A percentile compares a stretch with the other conserved stretches of the same genome.
Evolutionary conservation across 2,113 vertebrate genomes (phyloP).

Genomic region (Lophura nycthemera): DNA sequence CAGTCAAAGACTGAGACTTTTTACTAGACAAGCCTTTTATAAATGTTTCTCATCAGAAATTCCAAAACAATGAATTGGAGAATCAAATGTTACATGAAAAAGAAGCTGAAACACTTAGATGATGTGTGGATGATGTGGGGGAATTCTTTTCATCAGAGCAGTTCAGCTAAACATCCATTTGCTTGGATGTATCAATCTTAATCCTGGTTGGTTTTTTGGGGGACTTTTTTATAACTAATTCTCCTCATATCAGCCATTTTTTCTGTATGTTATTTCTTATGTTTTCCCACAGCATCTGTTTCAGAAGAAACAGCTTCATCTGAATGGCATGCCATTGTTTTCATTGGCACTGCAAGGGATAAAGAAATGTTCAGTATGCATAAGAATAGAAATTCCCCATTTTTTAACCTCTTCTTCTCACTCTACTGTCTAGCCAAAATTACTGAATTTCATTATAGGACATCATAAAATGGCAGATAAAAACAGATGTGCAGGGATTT

Average conservation of each 20-base stretch:
- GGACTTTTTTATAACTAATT: not conserved
- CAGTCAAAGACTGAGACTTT: not conserved
- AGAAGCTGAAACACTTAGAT: no score
- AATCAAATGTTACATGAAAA: not conserved
- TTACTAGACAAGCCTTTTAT: not conserved
- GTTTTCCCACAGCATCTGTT: not conserved
- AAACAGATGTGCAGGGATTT: rapidly evolving
- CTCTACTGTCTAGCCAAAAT: not conserved
- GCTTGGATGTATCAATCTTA: no score
- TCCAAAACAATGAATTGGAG: not conserved
- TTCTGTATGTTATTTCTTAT: not conserved
- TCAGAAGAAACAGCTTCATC: not conserved
- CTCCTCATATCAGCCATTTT: not conserved
- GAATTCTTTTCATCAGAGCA: no score
- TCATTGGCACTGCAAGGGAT: rapidly evolving
- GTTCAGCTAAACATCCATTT: no score
- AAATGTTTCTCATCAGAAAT: not conserved
- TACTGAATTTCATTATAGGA: not conserved
- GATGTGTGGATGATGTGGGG: no score
- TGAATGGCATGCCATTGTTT: not conserved
- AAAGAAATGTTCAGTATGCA: not conserved
- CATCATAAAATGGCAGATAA: not conserved
- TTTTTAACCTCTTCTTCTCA: not conserved
- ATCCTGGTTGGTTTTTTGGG: no score
- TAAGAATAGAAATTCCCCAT: not conserved